Evolutionary conservation across 1,140 invertebrate genomes (phyloP).

Genomic region (Eubasilissa regina): DNA sequence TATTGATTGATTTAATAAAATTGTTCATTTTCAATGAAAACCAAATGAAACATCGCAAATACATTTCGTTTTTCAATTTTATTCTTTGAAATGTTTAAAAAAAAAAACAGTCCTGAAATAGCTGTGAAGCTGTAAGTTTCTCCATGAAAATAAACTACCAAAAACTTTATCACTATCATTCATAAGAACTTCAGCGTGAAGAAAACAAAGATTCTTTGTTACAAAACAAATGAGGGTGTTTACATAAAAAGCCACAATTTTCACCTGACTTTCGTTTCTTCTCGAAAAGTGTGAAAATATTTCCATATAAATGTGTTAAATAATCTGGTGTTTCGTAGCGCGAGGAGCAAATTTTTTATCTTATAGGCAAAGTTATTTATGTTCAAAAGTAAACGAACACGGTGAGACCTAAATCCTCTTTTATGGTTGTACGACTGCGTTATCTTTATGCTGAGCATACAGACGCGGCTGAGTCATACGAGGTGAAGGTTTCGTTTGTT

Average conservation of each 20-base stretch:
- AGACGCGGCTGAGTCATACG: slow-evolving; percentile 20
- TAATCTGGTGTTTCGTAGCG: slow-evolving; percentile 34
- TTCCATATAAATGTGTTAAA: slow-evolving; percentile 44
- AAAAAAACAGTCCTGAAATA: no score
- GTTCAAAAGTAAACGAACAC: slow-evolving; percentile 33
- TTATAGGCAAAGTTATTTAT: slow-evolving; percentile 42
- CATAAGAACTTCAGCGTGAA: no score
- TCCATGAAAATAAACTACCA: background rate
- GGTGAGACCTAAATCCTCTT: slow-evolving; percentile 42
- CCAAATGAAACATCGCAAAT: no score
- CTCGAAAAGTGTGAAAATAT: slow-evolving; percentile 40
- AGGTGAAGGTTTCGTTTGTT: background rate
- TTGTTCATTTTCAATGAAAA: no score
- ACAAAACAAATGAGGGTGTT: background rate
- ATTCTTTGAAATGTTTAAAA: no score
- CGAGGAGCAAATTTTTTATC: slow-evolving; percentile 45
- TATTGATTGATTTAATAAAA: no score
- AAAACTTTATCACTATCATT: no score
- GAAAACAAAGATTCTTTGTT: no score
- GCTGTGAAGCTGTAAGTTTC: background rate
- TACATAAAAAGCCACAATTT: slow-evolving; percentile 2
- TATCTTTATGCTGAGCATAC: slow-evolving; percentile 47
- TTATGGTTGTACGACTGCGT: slow-evolving; percentile 44
- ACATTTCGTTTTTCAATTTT: no score
- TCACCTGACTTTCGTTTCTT: slow-evolving; percentile 14